A percentile compares a stretch with the other conserved stretches of the same genome.
Conservation (phyloP, 2,797 vertebrate species). For the Glyptemys insculpta region DNA sequence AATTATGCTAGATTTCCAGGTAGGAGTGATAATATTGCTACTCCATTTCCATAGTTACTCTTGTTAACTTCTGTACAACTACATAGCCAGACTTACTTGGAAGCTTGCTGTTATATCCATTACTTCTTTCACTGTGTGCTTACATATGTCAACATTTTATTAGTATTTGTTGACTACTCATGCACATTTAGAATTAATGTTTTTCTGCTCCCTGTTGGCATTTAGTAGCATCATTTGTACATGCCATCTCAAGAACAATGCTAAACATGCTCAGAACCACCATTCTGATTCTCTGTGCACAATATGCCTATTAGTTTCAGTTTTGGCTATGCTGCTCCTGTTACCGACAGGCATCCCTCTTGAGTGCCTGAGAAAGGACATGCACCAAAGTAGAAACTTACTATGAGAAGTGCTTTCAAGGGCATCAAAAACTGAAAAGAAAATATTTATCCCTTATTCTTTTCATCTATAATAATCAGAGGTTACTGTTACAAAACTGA, state of each 20-base stretch:
- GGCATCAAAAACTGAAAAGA: background rate
- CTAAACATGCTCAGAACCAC: background rate
- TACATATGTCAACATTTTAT: background rate
- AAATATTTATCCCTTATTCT: background rate
- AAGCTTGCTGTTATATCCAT: background rate
- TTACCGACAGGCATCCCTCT: accelerated
- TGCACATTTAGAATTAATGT: background rate
- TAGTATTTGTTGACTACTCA: background rate
- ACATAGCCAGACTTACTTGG: background rate
- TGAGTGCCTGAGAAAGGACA: background rate
- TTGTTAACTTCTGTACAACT: background rate
- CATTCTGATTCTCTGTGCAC: background rate
- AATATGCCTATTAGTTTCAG: background rate
- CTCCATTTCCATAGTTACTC: background rate
- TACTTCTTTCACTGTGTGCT: background rate
- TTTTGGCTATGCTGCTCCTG: background rate
- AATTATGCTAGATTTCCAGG: background rate
- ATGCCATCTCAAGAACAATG: background rate
- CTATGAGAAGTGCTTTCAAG: background rate
- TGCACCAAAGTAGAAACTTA: background rate
- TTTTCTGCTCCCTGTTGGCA: background rate
- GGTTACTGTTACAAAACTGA: background rate
- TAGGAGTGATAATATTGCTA: background rate
- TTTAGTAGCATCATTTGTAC: background rate
- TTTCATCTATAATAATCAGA: background rate